Evolutionary conservation across 2,113 vertebrate species (phyloP), one percentile per base, ranked within the genome.

Genomic region (Megaceryle torquata): DNA sequence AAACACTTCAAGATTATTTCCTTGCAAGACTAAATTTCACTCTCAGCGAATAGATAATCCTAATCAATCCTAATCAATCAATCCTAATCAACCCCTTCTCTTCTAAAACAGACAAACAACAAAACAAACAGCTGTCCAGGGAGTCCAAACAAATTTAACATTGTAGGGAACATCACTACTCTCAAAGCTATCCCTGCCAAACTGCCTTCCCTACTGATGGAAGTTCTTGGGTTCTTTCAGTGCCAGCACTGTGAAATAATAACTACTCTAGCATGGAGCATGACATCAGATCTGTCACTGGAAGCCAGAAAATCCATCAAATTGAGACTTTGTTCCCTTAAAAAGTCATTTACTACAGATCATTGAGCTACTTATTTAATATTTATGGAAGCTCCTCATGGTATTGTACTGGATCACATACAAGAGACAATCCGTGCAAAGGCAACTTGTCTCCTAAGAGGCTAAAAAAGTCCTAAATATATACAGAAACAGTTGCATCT

Each of bases 221-320:
- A 71, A 87, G 61, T 21, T 43, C 31, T 82, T 46, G 61, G 20
- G 31, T 35, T 82, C 43, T 90, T 57, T 61, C 78, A 18, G 41
- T 59, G 50, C 86, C 78, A 92, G 59, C 86, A 91, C n/a, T 50
- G 53, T 46, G 21, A 89, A 91, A 67, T 79, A 67, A 80, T 19
- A 90, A 44, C 65, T 69, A 69, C 61, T 90, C 86, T 9, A 89
- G 65, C 74, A 37, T 15, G 17, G 37, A 94, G 78, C 59, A 72
- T 68, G 83, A 69, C 74, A 93, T 88, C 91, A 70, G 57, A 80
- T 91, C 78, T 94, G 46, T 76, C 72, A 82, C 6, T 67, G 80
- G n/a, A 76, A 87, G 88, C 77, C 86, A 85, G 53, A 84, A 93
- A 92, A 89, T 65, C 65, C 57, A 87, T 91, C 83, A 80, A 37